Percentiles rank a stretch among this genome's conserved stretches.
phyloP scores from a whole-genome alignment of 2,797 vertebrate genomes.

The Acridotheres tristis region DNA sequence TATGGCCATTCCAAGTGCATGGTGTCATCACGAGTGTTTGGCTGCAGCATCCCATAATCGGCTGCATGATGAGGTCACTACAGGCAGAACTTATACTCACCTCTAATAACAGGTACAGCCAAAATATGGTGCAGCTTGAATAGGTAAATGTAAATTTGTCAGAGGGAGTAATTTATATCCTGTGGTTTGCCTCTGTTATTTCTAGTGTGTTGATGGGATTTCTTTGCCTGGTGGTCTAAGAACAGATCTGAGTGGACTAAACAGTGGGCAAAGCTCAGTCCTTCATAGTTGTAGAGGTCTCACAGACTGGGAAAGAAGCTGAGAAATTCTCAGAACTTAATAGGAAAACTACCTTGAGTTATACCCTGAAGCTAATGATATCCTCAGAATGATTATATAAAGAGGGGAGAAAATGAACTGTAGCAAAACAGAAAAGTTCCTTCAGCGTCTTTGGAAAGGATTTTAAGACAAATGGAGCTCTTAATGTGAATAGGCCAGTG shows the following conservation, averaged over 20 bases:
- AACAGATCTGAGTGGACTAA: neutral
- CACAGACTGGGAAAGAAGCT: neutral
- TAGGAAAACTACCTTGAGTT: constrained; percentile 27
- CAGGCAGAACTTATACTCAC: constrained; percentile 26
- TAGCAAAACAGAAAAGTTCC: neutral
- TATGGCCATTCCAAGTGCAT: constrained; percentile 76
- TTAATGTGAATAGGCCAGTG: constrained; percentile 40
- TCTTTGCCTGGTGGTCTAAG: constrained; percentile 22
- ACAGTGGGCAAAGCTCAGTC: neutral
- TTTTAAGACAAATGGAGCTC: constrained; percentile 39
- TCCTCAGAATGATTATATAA: neutral
- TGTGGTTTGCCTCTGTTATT: neutral
- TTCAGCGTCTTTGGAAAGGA: neutral
- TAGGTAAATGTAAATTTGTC: constrained; percentile 51
- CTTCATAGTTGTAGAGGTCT: neutral
- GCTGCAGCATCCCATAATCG: constrained; percentile 65
- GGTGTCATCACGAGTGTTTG: constrained; percentile 59
- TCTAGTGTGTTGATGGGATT: constrained; percentile 19
- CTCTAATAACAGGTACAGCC: constrained; percentile 30
- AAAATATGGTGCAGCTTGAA: neutral
- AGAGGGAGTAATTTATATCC: neutral
- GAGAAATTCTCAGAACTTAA: neutral
- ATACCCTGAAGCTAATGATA: neutral
- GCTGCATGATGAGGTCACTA: constrained; percentile 72
- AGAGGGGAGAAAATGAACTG: neutral